Conservation (phyloP, 23 tunicate species). For the Phallusia fumigata region DNA sequence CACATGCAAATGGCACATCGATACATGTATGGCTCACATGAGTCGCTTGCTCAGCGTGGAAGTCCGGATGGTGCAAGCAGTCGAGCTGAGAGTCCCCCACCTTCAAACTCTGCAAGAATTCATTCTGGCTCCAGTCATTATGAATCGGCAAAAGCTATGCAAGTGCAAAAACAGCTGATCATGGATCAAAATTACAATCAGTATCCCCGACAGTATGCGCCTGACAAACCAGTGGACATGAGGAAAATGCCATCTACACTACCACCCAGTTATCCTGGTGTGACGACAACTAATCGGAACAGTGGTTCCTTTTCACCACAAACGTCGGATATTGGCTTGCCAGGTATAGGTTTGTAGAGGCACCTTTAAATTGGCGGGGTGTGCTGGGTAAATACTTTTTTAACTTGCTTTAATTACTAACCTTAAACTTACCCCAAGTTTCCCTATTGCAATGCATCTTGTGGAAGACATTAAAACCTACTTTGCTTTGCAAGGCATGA, state of each 20-base stretch:
- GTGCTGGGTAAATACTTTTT: too few species aligned
- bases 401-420: too few species aligned
- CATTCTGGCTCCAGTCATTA: constrained; percentile 12
- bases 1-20: constrained; percentile 12
- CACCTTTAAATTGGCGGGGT: background rate
- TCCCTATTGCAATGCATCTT: too few species aligned
- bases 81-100: constrained; percentile 84
- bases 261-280: constrained; percentile 73
- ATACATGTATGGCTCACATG: constrained; percentile 24
- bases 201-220: constrained; percentile 34
- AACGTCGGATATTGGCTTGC: constrained; percentile 24
- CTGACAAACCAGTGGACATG: constrained; percentile 9
- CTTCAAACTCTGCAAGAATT: constrained; percentile 1
- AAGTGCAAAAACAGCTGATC: constrained; percentile 17
- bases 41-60: constrained; percentile 60
- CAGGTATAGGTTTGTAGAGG: background rate
- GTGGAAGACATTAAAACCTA: too few species aligned
- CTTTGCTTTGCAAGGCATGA: too few species aligned
- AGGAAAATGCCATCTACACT: constrained; percentile 54
- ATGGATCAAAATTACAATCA: constrained; percentile 79
- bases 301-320: constrained; percentile 61
- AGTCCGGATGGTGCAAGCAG: constrained; percentile 91
- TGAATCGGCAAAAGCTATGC: background rate
- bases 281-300: constrained; percentile 23
- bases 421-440: too few species aligned